A percentile compares a stretch with the other conserved stretches of the same genome.
Evolutionary conservation across 2,888 invertebrate genomes (phyloP).

Genomic region (Caenorhabditis parvicauda): DNA sequence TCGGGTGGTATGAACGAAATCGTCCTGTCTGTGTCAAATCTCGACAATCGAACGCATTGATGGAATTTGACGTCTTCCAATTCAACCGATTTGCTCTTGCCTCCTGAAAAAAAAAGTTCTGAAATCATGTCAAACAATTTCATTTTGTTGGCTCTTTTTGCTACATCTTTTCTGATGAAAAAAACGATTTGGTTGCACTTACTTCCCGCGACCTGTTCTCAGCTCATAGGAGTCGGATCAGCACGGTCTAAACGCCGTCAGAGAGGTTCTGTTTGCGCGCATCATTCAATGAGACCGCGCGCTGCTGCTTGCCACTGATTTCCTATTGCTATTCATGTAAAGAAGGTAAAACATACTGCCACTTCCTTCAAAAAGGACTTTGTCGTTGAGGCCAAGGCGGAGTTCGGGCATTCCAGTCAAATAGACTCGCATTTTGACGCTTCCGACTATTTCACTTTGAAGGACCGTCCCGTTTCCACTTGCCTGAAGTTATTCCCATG

Average conservation of each 20-base stretch:
- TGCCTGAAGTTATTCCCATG: conserved; percentile 67
- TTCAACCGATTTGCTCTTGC: conserved; percentile 86
- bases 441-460: conserved; percentile 94
- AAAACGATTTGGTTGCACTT: not conserved
- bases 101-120: conserved; percentile 12
- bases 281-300: too few species aligned
- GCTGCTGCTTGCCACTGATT: not conserved
- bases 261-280: too few species aligned
- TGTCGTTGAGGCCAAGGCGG: conserved; percentile 91
- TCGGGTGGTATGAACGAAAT: conserved; percentile 88
- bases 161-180: not conserved
- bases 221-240: too few species aligned
- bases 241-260: too few species aligned
- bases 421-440: conserved; percentile 97
- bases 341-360: conserved; percentile 73
- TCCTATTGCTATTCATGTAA: not conserved
- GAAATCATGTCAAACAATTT: not conserved
- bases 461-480: conserved; percentile 94
- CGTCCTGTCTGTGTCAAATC: conserved; percentile 98
- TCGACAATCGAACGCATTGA: conserved; percentile 90
- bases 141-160: not conserved
- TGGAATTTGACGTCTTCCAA: conserved; percentile 98
- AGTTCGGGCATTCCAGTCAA: conserved; percentile 97
- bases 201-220: too few species aligned
- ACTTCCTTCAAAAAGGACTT: conserved; percentile 92